Conservation (phyloP, 1,140 invertebrate species). For the Drosophila pachea region DNA sequence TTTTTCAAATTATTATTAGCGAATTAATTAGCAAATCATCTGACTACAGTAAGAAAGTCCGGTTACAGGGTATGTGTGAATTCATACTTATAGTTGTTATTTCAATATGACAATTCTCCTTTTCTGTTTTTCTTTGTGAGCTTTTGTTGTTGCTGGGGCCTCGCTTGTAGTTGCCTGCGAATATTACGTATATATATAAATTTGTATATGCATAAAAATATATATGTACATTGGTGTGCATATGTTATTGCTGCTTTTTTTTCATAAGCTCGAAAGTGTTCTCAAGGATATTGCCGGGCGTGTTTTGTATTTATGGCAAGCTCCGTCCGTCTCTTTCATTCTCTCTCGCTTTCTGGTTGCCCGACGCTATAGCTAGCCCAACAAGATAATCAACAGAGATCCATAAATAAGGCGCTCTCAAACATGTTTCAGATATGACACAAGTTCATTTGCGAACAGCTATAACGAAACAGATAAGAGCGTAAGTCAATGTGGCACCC, state of each 20-base stretch:
- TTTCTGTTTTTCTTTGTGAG: conserved; percentile 31
- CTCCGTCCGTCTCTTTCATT: background rate
- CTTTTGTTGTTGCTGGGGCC: conserved; percentile 25
- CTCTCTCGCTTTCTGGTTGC: background rate
- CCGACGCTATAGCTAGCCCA: background rate
- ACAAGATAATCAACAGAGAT: conserved; percentile 10
- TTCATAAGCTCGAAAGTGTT: conserved; percentile 53
- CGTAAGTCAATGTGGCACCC: background rate
- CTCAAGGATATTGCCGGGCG: conserved; percentile 47
- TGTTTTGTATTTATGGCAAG: conserved; percentile 1
- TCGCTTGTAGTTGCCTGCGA: conserved; percentile 19
- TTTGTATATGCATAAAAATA: conserved; percentile 25
- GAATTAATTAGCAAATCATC: too few relatives aligned
- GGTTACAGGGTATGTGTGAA: background rate
- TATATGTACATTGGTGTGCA: background rate
- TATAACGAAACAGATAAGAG: background rate
- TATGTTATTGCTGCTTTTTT: conserved; percentile 25
- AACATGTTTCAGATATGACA: background rate
- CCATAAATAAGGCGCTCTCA: conserved; percentile 9
- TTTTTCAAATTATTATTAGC: too few relatives aligned
- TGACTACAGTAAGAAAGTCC: too few relatives aligned
- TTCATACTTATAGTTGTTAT: background rate
- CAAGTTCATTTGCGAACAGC: background rate
- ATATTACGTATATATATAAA: conserved; percentile 38
- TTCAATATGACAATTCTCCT: conserved; percentile 19